These are phyloP conservation scores for Mycteria americana DNA, from an alignment of 2,797 vertebrate genomes.

Conservation along the genomic window DNA sequence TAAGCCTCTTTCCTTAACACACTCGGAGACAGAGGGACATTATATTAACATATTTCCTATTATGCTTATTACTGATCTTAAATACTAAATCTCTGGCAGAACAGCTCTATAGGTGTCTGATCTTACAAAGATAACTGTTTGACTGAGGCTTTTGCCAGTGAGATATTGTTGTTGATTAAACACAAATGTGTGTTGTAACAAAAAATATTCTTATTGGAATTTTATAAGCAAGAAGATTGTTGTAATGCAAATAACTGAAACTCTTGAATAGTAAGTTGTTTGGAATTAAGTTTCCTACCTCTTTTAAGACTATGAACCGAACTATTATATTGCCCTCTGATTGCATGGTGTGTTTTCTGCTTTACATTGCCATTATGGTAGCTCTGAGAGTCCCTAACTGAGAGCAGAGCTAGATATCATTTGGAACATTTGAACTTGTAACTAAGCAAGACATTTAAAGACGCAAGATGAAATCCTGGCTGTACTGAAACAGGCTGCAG, in stretches of 20 bases:
- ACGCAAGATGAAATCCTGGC: background rate
- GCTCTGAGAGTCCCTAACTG: background rate
- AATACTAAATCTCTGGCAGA: background rate
- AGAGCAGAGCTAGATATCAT: background rate
- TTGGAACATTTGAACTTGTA: background rate
- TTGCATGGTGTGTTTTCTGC: background rate
- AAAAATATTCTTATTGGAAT: background rate
- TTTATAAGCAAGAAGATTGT: background rate
- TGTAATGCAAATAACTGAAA: background rate
- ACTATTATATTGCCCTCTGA: background rate
- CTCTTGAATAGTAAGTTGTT: background rate
- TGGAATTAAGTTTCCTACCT: background rate
- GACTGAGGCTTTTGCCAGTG: background rate
- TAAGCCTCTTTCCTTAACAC: background rate
- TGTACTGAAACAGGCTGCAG: background rate
- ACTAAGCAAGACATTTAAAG: background rate
- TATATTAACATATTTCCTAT: background rate
- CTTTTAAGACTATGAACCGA: background rate
- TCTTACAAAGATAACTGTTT: background rate
- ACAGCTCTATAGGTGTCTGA: background rate
- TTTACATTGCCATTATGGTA: background rate
- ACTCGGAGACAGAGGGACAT: background rate
- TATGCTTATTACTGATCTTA: background rate
- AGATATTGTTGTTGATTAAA: background rate
- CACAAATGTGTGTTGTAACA: background rate